Percentiles rank a stretch among this genome's conserved stretches.
phyloP scores from a whole-genome alignment of 2,113 vertebrate species.

The Menidia beryllina region DNA sequence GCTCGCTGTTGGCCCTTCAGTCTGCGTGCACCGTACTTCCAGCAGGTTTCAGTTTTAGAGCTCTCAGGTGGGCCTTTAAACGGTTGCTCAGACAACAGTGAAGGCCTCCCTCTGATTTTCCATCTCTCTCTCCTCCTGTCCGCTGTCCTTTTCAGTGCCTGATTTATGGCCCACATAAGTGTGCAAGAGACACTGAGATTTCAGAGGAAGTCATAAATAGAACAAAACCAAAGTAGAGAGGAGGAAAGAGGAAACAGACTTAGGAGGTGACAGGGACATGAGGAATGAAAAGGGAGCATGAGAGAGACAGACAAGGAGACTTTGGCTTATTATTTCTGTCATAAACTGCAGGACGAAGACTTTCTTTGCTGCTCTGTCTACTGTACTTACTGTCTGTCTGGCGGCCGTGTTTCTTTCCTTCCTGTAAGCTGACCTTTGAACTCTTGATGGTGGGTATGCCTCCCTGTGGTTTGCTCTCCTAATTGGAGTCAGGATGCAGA shows the following conservation, averaged over 20 bases:
- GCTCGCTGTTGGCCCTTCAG: slow-evolving; percentile 77
- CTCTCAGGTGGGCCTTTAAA: slow-evolving; percentile 88
- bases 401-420: slow-evolving; percentile 58
- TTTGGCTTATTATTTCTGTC: slow-evolving; percentile 62
- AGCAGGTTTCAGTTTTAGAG: slow-evolving; percentile 87
- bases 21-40: slow-evolving; percentile 81
- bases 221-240: slow-evolving; percentile 72
- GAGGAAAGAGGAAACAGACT: slow-evolving; percentile 72
- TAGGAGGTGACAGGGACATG: slow-evolving; percentile 66
- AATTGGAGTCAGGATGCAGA: slow-evolving; percentile 80
- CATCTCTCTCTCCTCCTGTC: slow-evolving; percentile 84
- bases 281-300: slow-evolving; percentile 58
- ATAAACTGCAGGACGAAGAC: slow-evolving; percentile 35
- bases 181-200: slow-evolving; percentile 78
- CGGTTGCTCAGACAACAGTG: slow-evolving; percentile 84
- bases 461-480: slow-evolving; percentile 76
- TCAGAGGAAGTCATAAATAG: slow-evolving; percentile 85
- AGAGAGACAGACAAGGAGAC: slow-evolving; percentile 47
- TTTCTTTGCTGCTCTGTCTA: slow-evolving; percentile 49
- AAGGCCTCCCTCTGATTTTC: slow-evolving; percentile 81
- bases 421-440: slow-evolving; percentile 77
- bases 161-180: slow-evolving; percentile 88
- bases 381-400: slow-evolving; percentile 57
- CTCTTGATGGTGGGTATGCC: slow-evolving; percentile 61
- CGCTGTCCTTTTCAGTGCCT: slow-evolving; percentile 87